phyloP scores from a whole-genome alignment of 2,113 vertebrate species.

The Platichthys flesus region DNA sequence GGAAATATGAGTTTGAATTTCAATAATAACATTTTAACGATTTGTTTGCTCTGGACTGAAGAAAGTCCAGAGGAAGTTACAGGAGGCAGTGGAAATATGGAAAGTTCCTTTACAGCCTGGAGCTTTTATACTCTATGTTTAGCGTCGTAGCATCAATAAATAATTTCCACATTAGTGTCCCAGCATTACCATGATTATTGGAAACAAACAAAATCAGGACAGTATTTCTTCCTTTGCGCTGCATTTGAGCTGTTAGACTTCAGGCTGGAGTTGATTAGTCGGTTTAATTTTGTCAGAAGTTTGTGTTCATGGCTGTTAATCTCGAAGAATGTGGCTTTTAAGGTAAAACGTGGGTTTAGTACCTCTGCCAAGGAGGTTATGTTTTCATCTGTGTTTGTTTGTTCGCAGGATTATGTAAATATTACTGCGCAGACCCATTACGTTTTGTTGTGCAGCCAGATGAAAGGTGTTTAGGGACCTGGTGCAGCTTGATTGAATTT shows the following conservation, averaged over 20 bases:
- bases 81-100: background rate
- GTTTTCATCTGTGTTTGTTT: no score
- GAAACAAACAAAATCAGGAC: slow-evolving; percentile 29
- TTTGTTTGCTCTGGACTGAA: slow-evolving; percentile 25
- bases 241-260: background rate
- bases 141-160: slow-evolving; percentile 38
- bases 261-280: background rate
- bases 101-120: slow-evolving; percentile 21
- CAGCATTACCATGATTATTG: slow-evolving; percentile 28
- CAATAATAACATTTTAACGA: slow-evolving; percentile 16
- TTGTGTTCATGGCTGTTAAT: background rate
- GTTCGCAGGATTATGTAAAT: no score
- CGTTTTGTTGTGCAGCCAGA: no score
- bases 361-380: no score
- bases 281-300: background rate
- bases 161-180: slow-evolving; percentile 34
- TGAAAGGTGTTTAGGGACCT: no score
- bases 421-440: no score
- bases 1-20: background rate
- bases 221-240: background rate
- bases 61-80: slow-evolving; percentile 4
- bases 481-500: background rate
- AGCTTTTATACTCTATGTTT: slow-evolving; percentile 46
- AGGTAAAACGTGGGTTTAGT: no score
- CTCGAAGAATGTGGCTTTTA: no score